Evolutionary conservation across 2,888 invertebrate species (phyloP).

Genomic region (Pseudococcus jackbeardsleyi): DNA sequence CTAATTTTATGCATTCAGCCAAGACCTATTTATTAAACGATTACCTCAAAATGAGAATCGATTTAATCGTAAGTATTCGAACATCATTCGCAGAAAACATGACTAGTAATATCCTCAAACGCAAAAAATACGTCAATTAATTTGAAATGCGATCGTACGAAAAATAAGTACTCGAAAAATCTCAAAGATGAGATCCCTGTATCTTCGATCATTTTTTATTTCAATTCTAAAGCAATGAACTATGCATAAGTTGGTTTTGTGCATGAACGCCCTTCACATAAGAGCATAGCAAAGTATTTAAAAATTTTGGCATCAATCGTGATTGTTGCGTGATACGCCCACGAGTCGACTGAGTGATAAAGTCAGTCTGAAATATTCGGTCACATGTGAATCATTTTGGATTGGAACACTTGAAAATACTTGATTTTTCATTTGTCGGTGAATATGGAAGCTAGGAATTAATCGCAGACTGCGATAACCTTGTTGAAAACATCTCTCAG

Average conservation of each 20-base stretch:
- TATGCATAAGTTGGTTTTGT: background rate
- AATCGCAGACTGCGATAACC: background rate
- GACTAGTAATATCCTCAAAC: background rate
- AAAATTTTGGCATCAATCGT: conserved; percentile 44
- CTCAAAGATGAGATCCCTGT: background rate
- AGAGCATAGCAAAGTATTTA: background rate
- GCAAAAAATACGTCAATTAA: background rate
- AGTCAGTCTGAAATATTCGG: conserved; percentile 18
- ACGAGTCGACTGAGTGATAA: conserved; percentile 46
- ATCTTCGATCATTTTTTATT: background rate
- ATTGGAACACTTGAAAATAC: conserved; percentile 21
- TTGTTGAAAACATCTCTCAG: background rate
- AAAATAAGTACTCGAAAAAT: background rate
- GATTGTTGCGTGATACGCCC: conserved; percentile 43
- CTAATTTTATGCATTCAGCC: background rate
- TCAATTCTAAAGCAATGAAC: background rate
- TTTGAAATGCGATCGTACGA: background rate
- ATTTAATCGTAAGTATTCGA: background rate
- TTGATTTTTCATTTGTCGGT: background rate
- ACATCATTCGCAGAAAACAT: background rate
- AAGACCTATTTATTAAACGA: background rate
- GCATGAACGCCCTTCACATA: background rate
- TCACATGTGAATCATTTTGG: conserved; percentile 37
- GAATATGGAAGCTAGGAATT: background rate
- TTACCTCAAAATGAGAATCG: background rate